Conservation (phyloP, 2,888 invertebrate species). For the Pyrochroa serraticornis region DNA sequence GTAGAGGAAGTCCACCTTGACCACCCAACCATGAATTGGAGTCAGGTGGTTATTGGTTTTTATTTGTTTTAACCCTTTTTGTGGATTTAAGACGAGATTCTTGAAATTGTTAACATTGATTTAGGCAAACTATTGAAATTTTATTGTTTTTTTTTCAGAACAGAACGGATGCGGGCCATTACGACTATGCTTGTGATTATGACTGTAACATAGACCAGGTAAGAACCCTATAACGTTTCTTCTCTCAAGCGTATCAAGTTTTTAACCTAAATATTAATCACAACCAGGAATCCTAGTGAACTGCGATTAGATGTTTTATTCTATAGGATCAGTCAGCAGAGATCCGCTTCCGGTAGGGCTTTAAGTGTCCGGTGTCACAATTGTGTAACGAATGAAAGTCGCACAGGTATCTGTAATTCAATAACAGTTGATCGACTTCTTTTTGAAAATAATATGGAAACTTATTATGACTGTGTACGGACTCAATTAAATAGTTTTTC, state of each 20-base stretch:
- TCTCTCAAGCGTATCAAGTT: slow-evolving; percentile 20
- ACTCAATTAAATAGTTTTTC: too few species aligned
- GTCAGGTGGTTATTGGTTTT: slow-evolving; percentile 21
- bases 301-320: slow-evolving; percentile 31
- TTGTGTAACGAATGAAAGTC: neutral
- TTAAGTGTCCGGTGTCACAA: slow-evolving; percentile 30
- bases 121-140: neutral
- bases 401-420: neutral
- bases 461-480: neutral
- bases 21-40: slow-evolving; percentile 22
- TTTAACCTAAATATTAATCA: slow-evolving; percentile 20
- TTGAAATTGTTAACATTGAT: neutral
- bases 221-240: slow-evolving; percentile 45
- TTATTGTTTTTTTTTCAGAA: slow-evolving; percentile 63
- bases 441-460: neutral
- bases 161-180: slow-evolving; percentile 71
- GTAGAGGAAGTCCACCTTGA: slow-evolving; percentile 22
- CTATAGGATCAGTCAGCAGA: slow-evolving; percentile 43
- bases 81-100: neutral
- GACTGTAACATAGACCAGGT: slow-evolving; percentile 78
- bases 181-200: slow-evolving; percentile 72
- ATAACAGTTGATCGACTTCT: neutral
- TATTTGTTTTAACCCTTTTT: slow-evolving; percentile 5
- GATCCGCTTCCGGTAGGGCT: slow-evolving; percentile 47
- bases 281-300: slow-evolving; percentile 18